phyloP scores from a whole-genome alignment of 2,113 vertebrate species.

The Dasyornis broadbenti region DNA sequence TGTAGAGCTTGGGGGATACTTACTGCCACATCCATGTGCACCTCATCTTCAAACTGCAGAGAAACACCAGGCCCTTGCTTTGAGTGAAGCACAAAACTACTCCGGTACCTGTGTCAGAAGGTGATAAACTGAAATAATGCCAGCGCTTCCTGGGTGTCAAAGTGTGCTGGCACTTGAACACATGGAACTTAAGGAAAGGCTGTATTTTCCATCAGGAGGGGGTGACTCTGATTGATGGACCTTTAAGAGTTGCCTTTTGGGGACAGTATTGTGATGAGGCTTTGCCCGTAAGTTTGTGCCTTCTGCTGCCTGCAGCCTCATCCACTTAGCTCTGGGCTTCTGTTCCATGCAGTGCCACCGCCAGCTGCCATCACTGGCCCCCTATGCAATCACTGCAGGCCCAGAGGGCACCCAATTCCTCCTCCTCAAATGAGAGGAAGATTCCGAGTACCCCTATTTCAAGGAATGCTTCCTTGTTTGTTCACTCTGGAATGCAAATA shows the following conservation, averaged over 20 bases:
- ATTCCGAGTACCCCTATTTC: not conserved
- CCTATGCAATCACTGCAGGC: not conserved
- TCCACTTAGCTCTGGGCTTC: not conserved
- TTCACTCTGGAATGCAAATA: not conserved
- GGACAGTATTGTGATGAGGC: not conserved
- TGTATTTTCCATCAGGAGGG: not conserved
- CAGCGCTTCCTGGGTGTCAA: accelerated
- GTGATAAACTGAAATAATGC: not conserved
- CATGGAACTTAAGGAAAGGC: not conserved
- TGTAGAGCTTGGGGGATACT: not conserved
- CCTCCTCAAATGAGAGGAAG: not conserved
- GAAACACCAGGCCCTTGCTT: not conserved
- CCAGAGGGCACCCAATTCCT: not conserved
- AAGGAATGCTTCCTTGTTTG: not conserved
- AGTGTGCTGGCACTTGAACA: not conserved
- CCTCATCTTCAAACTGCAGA: not conserved
- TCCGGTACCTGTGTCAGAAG: not conserved
- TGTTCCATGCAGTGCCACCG: accelerated
- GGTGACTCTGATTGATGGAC: not conserved
- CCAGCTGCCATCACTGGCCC: not conserved
- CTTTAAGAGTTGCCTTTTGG: not conserved
- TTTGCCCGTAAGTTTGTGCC: not conserved
- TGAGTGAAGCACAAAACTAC: not conserved
- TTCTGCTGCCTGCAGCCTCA: not conserved
- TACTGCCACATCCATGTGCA: not conserved